Evolutionary conservation across 2,888 invertebrate genomes (phyloP).

Genomic region (Rosalia funebris): DNA sequence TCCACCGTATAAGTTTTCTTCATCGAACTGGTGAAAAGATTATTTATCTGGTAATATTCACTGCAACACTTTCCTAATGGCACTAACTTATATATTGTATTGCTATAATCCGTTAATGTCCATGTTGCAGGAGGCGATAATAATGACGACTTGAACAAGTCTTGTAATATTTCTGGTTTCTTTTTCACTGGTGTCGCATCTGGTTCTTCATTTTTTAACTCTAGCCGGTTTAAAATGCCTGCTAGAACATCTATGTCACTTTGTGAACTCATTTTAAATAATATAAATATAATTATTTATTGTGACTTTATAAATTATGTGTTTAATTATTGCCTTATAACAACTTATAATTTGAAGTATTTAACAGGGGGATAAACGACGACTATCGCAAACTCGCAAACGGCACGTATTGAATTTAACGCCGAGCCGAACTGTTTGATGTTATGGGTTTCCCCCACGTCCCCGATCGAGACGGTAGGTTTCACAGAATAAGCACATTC

Average conservation of each 20-base stretch:
- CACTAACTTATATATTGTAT: background rate
- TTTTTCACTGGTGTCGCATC: background rate
- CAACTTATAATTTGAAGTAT: too few species aligned
- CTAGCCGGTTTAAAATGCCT: background rate
- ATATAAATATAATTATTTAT: too few species aligned
- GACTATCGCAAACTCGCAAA: too few species aligned
- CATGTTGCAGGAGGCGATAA: background rate
- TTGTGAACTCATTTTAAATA: background rate
- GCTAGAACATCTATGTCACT: background rate
- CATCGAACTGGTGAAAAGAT: background rate
- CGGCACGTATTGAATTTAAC: too few species aligned
- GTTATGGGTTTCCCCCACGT: too few species aligned
- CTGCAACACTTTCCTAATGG: background rate
- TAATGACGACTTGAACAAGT: background rate
- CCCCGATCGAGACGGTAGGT: too few species aligned
- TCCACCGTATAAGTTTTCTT: background rate
- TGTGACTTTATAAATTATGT: too few species aligned
- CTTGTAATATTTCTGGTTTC: constrained; percentile 9
- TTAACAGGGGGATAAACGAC: too few species aligned
- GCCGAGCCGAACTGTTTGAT: too few species aligned
- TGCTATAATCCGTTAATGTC: background rate
- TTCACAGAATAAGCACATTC: too few species aligned
- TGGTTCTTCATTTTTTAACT: background rate
- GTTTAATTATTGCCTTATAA: too few species aligned
- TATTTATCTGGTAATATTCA: constrained; percentile 1